phyloP scores from a whole-genome alignment of 2,113 vertebrate genomes.

The Podarcis muralis region DNA sequence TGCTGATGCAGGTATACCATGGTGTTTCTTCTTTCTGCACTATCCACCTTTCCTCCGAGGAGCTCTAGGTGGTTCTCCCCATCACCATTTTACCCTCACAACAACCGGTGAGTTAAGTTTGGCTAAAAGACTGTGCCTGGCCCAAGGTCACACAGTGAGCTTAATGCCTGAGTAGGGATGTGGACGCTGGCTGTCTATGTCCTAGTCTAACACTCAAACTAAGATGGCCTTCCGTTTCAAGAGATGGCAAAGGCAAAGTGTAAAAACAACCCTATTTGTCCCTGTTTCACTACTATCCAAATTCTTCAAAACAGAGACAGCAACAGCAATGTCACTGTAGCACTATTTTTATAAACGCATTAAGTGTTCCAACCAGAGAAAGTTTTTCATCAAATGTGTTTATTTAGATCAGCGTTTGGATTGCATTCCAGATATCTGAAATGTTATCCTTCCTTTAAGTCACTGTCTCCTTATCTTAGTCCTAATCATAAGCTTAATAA shows the following conservation, averaged over 20 bases:
- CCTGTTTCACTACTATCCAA: not conserved
- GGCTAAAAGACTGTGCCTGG: no score
- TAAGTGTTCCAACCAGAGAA: not conserved
- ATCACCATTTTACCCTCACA: no score
- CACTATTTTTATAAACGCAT: not conserved
- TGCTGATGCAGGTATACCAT: no score
- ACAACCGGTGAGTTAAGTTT: no score
- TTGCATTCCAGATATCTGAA: slow-evolving; percentile 18
- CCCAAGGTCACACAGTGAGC: no score
- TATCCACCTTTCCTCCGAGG: no score
- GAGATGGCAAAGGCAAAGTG: not conserved
- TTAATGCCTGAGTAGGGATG: no score
- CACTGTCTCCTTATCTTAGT: slow-evolving; percentile 44
- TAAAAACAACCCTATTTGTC: not conserved
- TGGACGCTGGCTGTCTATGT: no score
- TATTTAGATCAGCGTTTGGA: not conserved
- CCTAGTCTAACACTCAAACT: no score
- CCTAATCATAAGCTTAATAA: slow-evolving; percentile 40
- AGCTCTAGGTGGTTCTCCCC: no score
- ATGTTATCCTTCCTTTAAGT: slow-evolving; percentile 7
- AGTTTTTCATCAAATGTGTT: slow-evolving; percentile 17
- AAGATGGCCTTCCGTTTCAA: not conserved
- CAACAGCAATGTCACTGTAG: not conserved
- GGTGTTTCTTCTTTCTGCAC: no score
- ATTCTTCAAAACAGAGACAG: not conserved